Evolutionary conservation across 2,797 vertebrate genomes (phyloP).

Genomic region (Arrhamphus sclerolepis): DNA sequence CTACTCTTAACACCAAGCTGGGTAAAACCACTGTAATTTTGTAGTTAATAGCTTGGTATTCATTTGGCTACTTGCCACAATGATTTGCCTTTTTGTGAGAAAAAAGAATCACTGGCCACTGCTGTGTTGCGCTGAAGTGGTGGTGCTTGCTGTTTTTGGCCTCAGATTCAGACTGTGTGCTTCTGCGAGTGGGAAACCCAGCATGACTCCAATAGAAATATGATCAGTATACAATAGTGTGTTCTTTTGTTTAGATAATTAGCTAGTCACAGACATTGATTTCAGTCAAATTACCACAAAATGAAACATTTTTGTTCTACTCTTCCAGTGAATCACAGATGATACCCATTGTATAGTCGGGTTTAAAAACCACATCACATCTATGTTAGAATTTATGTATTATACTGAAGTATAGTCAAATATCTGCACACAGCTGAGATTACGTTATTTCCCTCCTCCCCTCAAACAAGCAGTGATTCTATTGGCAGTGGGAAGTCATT

Average conservation of each 20-base stretch:
- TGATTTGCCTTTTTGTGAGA: neutral
- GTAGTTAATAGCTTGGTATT: slow-evolving; percentile 44
- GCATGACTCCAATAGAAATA: slow-evolving; percentile 48
- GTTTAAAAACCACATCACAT: slow-evolving; percentile 56
- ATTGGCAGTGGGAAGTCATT: slow-evolving; percentile 72
- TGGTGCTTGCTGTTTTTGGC: neutral
- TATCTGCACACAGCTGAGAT: slow-evolving; percentile 35
- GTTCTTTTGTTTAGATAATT: slow-evolving; percentile 54
- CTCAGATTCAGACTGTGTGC: slow-evolving; percentile 6
- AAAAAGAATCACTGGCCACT: slow-evolving; percentile 26
- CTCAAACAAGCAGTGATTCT: slow-evolving; percentile 64
- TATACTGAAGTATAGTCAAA: slow-evolving; percentile 27
- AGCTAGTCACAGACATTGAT: slow-evolving; percentile 62
- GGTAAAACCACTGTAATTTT: slow-evolving; percentile 28
- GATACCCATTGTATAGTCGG: slow-evolving; percentile 64
- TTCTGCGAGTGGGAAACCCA: slow-evolving; percentile 26
- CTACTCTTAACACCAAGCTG: slow-evolving; percentile 49
- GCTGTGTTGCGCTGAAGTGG: slow-evolving; percentile 47
- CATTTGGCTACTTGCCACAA: slow-evolving; percentile 45
- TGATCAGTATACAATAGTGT: slow-evolving; percentile 49
- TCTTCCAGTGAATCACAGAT: slow-evolving; percentile 63
- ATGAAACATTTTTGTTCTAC: slow-evolving; percentile 57
- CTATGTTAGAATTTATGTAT: slow-evolving; percentile 45
- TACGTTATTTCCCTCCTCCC: slow-evolving; percentile 36
- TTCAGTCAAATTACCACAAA: slow-evolving; percentile 63